Base-by-base conservation (phyloP, 1,140 invertebrate species). In the Schlechtendalia chinensis region DNA sequence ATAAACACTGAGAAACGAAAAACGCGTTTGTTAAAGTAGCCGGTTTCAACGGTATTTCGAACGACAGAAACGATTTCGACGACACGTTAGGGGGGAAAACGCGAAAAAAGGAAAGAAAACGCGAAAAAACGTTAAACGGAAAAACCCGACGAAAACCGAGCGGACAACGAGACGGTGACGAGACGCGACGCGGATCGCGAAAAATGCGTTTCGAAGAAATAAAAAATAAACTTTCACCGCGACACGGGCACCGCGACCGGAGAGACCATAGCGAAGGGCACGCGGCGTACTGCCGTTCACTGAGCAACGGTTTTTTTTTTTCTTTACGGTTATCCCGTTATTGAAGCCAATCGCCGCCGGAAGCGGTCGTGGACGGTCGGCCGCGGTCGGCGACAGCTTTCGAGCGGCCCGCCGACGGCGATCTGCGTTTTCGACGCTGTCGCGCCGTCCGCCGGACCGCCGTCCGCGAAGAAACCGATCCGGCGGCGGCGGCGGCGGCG, bases 311-410 rank as follows among this genome's bases (percentile, higher is more conserved):
- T 63, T 79, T 79, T n/a, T n/a, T n/a, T n/a, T n/a, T n/a, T n/a
- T n/a, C n/a, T n/a, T 79, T 79, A 63, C 75, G 75, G 75, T 79
- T 79, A 79, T 79, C 75, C 75, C 75, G 75, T 79, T 79, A 79
- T 61, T 79, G 56, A 63, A 79, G 75, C 58, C 75, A 63, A 79
- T 79, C 50, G 75, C 75, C 56, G 75, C 75, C 75, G 75, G 75
- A 61, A 79, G 45, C 56, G 39, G 75, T 79, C 75, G 75, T 63
- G 58, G 5, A 12, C 6, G 56, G 56, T 79, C 75, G 75, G 58
- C 75, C 61, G 5, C 24, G 58, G 45, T 79, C 75, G 75, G 58
- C 54, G 54, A 58, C 74, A 77, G 59, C 74, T 77, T 77, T 77
- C 74, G 45, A 77, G 32, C 32, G 59, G 59, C 56, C 74, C 53